phyloP scores from a whole-genome alignment of 1,140 invertebrate species.

The Orussus abietinus region DNA sequence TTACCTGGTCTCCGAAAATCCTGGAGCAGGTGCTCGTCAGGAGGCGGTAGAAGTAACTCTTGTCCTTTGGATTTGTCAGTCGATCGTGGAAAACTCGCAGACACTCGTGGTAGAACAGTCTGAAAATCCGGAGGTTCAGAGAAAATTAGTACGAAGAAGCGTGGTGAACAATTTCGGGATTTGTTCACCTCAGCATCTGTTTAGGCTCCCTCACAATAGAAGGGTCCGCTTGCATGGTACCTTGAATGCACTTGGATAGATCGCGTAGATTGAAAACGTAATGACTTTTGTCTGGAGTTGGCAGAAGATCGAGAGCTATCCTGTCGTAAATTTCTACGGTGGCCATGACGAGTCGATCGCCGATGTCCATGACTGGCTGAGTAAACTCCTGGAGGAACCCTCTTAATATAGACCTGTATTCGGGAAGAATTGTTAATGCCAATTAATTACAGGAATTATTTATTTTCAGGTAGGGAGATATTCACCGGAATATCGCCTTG shows the following conservation, averaged over 20 bases:
- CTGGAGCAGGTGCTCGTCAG: constrained; percentile 61
- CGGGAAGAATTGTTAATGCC: constrained; percentile 10
- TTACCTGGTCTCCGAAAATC: constrained; percentile 61
- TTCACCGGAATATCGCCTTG: constrained; percentile 74
- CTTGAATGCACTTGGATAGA: constrained; percentile 87
- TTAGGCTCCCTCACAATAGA: constrained; percentile 61
- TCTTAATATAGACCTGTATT: constrained; percentile 58
- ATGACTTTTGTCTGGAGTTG: constrained; percentile 85
- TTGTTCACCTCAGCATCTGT: constrained; percentile 61
- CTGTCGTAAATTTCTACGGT: constrained; percentile 77
- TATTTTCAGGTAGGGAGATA: constrained; percentile 29
- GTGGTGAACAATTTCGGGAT: not conserved
- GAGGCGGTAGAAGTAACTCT: constrained; percentile 71
- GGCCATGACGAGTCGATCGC: constrained; percentile 70
- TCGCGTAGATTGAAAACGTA: constrained; percentile 89
- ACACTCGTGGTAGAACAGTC: constrained; percentile 87
- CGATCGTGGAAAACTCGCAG: constrained; percentile 88
- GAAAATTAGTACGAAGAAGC: constrained; percentile 2
- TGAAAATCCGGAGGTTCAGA: constrained; percentile 38
- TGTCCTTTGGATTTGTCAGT: constrained; percentile 75
- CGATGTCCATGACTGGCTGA: constrained; percentile 65
- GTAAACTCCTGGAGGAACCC: constrained; percentile 77
- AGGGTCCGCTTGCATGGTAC: constrained; percentile 71
- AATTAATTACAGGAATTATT: constrained; percentile 10
- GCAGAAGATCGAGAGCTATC: constrained; percentile 74